Percentiles rank a stretch among this genome's conserved stretches.
phyloP scores from a whole-genome alignment of 2,797 vertebrate species.

The Kryptopterus vitreolus region DNA sequence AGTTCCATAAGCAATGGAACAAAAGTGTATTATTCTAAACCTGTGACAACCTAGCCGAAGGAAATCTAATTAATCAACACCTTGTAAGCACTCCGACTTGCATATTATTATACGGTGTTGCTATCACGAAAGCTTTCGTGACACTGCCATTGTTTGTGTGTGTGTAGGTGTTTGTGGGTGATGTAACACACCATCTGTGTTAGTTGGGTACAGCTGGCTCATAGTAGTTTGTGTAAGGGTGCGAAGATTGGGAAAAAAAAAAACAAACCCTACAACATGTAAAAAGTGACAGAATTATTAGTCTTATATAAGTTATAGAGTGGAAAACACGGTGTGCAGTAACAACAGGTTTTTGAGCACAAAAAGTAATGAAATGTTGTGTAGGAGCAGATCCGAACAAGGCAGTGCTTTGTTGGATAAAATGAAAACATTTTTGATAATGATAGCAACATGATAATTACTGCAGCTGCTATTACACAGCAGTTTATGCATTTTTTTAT shows the following conservation, averaged over 20 bases:
- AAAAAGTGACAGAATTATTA: too few species aligned
- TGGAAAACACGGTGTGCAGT: neutral
- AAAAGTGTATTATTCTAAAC: neutral
- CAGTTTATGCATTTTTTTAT: constrained; percentile 19
- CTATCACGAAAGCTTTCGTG: constrained; percentile 8
- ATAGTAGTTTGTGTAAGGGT: constrained; percentile 20
- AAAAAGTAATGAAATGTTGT: neutral
- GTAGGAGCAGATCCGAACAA: neutral
- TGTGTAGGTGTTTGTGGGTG: constrained; percentile 16
- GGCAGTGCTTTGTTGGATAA: neutral
- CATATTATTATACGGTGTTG: neutral
- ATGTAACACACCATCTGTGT: constrained; percentile 46
- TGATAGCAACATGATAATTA: neutral
- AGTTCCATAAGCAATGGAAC: neutral
- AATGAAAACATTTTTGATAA: neutral
- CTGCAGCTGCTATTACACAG: neutral
- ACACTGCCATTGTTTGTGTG: neutral
- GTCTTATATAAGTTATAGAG: too few species aligned
- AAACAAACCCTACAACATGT: neutral
- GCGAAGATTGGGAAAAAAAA: neutral
- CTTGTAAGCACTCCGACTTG: neutral
- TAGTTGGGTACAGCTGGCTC: constrained; percentile 31
- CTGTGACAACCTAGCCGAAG: neutral
- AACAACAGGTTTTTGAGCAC: neutral
- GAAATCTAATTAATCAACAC: neutral